Percentiles rank a stretch among this genome's conserved stretches.
phyloP scores from a whole-genome alignment of 2,113 vertebrate species.

The Syngnathus scovelli region DNA sequence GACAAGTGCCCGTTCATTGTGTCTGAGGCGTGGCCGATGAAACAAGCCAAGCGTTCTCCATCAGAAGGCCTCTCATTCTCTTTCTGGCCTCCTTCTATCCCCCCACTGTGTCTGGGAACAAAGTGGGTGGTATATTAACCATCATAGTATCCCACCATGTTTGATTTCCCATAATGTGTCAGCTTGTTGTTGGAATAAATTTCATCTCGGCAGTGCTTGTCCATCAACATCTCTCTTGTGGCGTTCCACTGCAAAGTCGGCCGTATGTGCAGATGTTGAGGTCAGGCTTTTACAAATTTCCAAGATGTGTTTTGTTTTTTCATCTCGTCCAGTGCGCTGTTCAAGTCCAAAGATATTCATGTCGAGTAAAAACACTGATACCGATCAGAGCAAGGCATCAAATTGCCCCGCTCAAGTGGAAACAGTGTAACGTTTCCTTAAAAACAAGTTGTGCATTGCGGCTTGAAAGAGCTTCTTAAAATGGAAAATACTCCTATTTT shows the following conservation, averaged over 20 bases:
- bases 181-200: conserved; percentile 64
- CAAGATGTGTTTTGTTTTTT: conserved; percentile 19
- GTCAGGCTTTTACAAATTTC: conserved; percentile 21
- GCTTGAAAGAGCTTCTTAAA: not conserved
- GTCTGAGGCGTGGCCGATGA: conserved; percentile 24
- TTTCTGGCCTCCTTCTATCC: conserved; percentile 10
- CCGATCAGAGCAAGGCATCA: conserved; percentile 1
- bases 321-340: conserved; percentile 3
- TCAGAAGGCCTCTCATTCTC: conserved; percentile 30
- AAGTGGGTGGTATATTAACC: conserved; percentile 64
- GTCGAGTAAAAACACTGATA: conserved; percentile 10
- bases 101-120: conserved; percentile 56
- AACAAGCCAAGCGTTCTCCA: conserved; percentile 28
- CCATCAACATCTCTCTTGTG: conserved; percentile 43
- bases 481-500: not conserved
- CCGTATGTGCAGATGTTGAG: conserved; percentile 21
- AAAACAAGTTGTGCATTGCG: not conserved
- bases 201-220: conserved; percentile 49
- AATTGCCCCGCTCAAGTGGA: conserved; percentile 1
- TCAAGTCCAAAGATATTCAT: conserved; percentile 3
- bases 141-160: conserved; percentile 52
- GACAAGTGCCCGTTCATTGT: conserved; percentile 62
- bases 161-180: conserved; percentile 64
- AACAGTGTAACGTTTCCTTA: not conserved
- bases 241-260: conserved; percentile 19